Base-by-base conservation (phyloP, 2,888 invertebrate species). In the Pyrochroa serraticornis region DNA sequence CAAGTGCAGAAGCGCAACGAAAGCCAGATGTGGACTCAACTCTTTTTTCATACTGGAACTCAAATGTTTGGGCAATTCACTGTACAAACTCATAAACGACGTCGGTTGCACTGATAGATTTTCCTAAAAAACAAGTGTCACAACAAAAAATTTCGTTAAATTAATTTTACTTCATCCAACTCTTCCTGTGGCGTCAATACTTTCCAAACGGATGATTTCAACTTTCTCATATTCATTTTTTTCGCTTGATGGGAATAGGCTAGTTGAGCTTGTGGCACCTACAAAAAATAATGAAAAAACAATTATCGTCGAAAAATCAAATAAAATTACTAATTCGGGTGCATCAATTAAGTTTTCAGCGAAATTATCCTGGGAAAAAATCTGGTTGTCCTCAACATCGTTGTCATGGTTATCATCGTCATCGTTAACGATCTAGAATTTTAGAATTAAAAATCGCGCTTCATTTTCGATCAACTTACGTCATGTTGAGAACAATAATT, bases 211-310 rank as follows among this genome's bases (percentile, higher is more conserved):
- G 85, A 84, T n/a, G 82, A 80, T 75, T 95, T 95, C 39, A 95
- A 77, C 72, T 87, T 88, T 70, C 89, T 90, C 86, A 95, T 93
- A 72, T 95, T 92, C 37, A 95, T 86, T 56, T 89, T 91, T 74
- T 95, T 95, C 3, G 95, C 92, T 51, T 88, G 84, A 78, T 88
- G 87, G 3, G 93, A 91, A 76, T 92, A 94, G 0, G 87, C 86
- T 59, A 95, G 89, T 70, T 88, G 85, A 42, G 88, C 85, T 79
- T 89, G 89, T 2, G 85, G 84, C 3, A 89, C 85, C 78, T 22
- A 5, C 22, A 22, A 22, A n/a, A 5, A 22, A 22, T 22, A 22
- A 22, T 22, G 2, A 22, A n/a, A n/a, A n/a, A 22, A 22, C 22
- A 22, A 5, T 22, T 22, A 5, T 22, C n/a, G n/a, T 22, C 22